A percentile compares a stretch with the other conserved stretches of the same genome.
These are phyloP conservation scores for Epinotia brunnichana DNA, from an alignment of 2,888 invertebrate species.

Conservation along the genomic window DNA sequence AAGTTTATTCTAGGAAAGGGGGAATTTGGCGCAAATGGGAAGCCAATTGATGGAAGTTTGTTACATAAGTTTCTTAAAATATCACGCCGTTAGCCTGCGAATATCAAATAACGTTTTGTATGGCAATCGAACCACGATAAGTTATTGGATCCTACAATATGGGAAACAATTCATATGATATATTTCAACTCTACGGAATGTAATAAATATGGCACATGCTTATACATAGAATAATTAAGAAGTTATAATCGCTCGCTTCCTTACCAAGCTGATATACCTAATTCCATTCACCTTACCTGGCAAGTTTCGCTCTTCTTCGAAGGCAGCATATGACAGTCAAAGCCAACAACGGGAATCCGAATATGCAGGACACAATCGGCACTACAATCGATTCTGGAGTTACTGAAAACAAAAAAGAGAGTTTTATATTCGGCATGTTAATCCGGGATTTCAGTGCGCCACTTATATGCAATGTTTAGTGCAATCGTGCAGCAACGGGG, in stretches of 20 bases:
- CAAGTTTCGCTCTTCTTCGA: slow-evolving; percentile 91
- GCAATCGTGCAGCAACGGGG: slow-evolving; percentile 13
- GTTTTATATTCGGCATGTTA: not conserved
- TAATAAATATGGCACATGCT: too few relatives aligned
- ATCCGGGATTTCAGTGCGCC: slow-evolving; percentile 1
- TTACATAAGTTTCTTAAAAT: too few relatives aligned
- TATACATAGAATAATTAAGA: too few relatives aligned
- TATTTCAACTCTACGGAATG: too few relatives aligned
- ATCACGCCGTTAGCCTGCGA: too few relatives aligned
- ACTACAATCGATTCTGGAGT: slow-evolving; percentile 94
- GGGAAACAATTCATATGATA: too few relatives aligned
- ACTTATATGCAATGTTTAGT: not conserved
- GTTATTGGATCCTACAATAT: too few relatives aligned
- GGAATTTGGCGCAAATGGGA: too few relatives aligned
- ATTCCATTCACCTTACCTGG: slow-evolving; percentile 70
- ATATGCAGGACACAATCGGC: slow-evolving; percentile 94
- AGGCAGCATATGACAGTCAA: slow-evolving; percentile 94
- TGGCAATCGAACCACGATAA: too few relatives aligned
- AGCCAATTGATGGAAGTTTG: too few relatives aligned
- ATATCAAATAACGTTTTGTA: too few relatives aligned
- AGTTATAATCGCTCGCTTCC: not conserved
- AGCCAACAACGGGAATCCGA: slow-evolving; percentile 94
- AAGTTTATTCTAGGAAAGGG: too few relatives aligned
- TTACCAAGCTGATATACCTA: not conserved
- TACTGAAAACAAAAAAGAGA: slow-evolving; percentile 79